phyloP scores from a whole-genome alignment of 1,140 invertebrate genomes.

The Akabosia matsudoensis region DNA sequence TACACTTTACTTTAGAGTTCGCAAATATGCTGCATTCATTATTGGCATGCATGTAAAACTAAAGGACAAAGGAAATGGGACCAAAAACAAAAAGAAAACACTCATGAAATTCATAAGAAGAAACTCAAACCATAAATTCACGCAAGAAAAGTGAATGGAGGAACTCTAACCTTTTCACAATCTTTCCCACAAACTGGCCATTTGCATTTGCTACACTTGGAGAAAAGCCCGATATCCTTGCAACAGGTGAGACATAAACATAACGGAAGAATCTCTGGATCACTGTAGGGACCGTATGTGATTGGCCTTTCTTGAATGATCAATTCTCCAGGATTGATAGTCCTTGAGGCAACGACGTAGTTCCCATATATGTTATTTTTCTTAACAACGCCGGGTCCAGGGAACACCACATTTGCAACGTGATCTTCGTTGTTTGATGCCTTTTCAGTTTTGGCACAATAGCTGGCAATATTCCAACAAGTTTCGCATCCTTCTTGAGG shows the following conservation, averaged over 20 bases:
- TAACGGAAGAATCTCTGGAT: slow-evolving; percentile 28
- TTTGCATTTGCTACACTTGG: slow-evolving; percentile 35
- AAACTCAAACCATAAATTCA: too few species aligned
- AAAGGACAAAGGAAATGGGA: background rate
- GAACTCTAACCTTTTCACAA: slow-evolving; percentile 19
- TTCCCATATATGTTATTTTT: slow-evolving; percentile 32
- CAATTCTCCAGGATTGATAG: slow-evolving; percentile 37
- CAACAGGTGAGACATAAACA: slow-evolving; percentile 33
- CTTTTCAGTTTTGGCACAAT: background rate
- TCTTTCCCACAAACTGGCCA: slow-evolving; percentile 35
- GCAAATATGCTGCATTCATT: slow-evolving; percentile 31
- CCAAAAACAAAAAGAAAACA: background rate
- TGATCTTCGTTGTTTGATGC: background rate
- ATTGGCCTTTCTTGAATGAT: slow-evolving; percentile 27
- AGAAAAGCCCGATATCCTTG: slow-evolving; percentile 31
- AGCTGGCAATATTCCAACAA: background rate
- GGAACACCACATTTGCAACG: background rate
- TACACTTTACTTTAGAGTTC: background rate
- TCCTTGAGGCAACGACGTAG: slow-evolving; percentile 35
- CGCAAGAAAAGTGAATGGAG: too few species aligned
- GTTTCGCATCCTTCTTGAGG: background rate
- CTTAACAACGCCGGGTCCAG: slow-evolving; percentile 21
- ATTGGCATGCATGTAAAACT: slow-evolving; percentile 26
- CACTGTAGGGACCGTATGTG: slow-evolving; percentile 14
- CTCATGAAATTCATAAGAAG: too few species aligned